Percentiles rank a stretch among this genome's conserved stretches.
phyloP scores from a whole-genome alignment of 2,113 vertebrate species.

The Pterocles orientalis region DNA sequence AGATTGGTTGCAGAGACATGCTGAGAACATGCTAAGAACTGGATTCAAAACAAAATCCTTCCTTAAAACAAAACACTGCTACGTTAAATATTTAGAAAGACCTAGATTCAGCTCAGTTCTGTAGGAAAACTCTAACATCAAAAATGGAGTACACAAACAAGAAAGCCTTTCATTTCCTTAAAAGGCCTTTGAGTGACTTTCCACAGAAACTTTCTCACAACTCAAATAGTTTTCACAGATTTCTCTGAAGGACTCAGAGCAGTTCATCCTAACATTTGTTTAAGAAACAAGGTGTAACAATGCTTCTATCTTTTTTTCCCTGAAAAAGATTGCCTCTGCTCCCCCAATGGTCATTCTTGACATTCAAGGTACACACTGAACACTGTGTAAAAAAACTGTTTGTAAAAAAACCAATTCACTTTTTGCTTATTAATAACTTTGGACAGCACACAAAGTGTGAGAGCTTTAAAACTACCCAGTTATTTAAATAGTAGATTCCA shows the following conservation, averaged over 20 bases:
- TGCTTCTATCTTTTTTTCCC: background rate
- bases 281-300: background rate
- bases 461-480: background rate
- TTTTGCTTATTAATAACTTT: background rate
- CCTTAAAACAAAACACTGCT: background rate
- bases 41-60: background rate
- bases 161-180: background rate
- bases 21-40: background rate
- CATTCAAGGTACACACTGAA: background rate
- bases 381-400: too few species aligned
- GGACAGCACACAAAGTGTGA: background rate
- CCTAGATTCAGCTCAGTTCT: background rate
- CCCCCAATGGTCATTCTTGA: background rate
- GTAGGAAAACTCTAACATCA: background rate
- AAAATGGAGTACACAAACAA: background rate
- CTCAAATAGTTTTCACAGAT: background rate
- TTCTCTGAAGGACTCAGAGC: background rate
- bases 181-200: background rate
- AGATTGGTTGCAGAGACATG: background rate
- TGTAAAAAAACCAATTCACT: background rate
- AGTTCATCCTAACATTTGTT: background rate
- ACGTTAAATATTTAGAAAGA: background rate
- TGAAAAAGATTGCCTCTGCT: background rate
- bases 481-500: background rate
- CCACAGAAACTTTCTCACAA: background rate